These are phyloP conservation scores for Eclectus roratus DNA, from an alignment of 2,113 vertebrate genomes.

Conservation along the genomic window DNA sequence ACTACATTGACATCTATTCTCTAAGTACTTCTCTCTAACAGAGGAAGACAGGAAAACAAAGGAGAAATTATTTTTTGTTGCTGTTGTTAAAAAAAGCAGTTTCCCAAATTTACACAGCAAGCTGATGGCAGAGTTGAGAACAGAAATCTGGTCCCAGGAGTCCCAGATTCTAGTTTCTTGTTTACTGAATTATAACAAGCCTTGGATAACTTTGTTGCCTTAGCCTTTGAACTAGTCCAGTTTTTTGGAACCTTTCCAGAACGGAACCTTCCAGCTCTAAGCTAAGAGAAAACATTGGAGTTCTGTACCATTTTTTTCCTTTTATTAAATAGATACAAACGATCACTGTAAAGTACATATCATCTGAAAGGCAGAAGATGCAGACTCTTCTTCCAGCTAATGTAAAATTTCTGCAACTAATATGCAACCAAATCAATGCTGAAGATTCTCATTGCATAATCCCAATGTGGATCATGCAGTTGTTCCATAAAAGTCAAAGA, in stretches of 20 bases:
- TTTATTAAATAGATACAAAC: background rate
- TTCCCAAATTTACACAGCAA: background rate
- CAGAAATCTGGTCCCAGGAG: background rate
- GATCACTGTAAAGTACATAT: background rate
- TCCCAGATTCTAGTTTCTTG: background rate
- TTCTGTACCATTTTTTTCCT: background rate
- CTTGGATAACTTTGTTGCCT: background rate
- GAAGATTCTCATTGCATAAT: background rate
- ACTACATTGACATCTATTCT: background rate
- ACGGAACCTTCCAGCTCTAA: background rate
- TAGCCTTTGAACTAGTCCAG: background rate
- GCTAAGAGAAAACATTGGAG: background rate
- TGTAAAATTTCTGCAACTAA: background rate
- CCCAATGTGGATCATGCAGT: rapidly evolving
- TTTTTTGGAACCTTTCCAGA: background rate
- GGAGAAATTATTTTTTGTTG: background rate
- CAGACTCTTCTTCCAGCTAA: background rate
- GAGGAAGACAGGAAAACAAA: background rate
- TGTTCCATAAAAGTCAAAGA: background rate
- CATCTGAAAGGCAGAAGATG: background rate
- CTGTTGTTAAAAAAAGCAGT: background rate
- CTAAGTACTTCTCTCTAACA: background rate
- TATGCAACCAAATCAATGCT: background rate
- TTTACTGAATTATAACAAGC: background rate
- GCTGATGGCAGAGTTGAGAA: background rate